A percentile compares a stretch with the other conserved stretches of the same genome.
Evolutionary conservation across 1,140 invertebrate species (phyloP).

Genomic region (Aphidius ervi): DNA sequence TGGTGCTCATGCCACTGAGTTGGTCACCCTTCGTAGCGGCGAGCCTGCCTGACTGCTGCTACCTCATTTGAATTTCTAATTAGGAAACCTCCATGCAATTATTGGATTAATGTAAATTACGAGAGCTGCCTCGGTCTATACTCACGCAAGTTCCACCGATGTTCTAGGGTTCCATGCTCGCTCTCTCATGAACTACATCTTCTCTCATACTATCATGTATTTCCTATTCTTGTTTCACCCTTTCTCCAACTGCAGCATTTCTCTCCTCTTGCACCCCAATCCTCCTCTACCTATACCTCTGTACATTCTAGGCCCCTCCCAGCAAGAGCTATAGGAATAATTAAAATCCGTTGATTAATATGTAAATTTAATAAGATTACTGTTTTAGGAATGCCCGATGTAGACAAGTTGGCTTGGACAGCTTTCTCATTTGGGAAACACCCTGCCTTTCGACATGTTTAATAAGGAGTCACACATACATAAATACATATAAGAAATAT

Average conservation of each 20-base stretch:
- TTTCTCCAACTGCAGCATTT: constrained; percentile 20
- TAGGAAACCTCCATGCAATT: constrained; percentile 87
- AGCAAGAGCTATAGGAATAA: constrained; percentile 64
- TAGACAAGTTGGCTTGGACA: constrained; percentile 33
- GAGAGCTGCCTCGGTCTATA: constrained; percentile 66
- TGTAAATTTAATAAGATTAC: constrained; percentile 97
- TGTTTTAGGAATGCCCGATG: constrained; percentile 61
- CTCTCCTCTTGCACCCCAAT: constrained; percentile 18
- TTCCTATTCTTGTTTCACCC: constrained; percentile 16
- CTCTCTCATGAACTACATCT: constrained; percentile 26
- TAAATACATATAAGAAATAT: too few relatives aligned
- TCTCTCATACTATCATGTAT: constrained; percentile 21
- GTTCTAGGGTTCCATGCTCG: constrained; percentile 42
- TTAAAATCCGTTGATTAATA: constrained; percentile 97
- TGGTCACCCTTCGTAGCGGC: constrained; percentile 46
- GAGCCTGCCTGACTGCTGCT: constrained; percentile 57
- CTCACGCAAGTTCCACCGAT: constrained; percentile 45
- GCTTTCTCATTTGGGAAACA: constrained; percentile 10
- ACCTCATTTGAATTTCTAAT: constrained; percentile 89
- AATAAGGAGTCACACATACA: constrained; percentile 17
- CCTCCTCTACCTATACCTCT: constrained; percentile 9
- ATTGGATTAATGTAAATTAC: constrained; percentile 92
- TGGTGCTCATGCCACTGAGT: constrained; percentile 44
- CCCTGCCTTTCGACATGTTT: neutral
- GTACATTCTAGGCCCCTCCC: constrained; percentile 14